Percentiles rank a stretch among this genome's conserved stretches.
Conservation (phyloP, 2,888 invertebrate genomes). For the Spatulosminthurus flaviceps region DNA sequence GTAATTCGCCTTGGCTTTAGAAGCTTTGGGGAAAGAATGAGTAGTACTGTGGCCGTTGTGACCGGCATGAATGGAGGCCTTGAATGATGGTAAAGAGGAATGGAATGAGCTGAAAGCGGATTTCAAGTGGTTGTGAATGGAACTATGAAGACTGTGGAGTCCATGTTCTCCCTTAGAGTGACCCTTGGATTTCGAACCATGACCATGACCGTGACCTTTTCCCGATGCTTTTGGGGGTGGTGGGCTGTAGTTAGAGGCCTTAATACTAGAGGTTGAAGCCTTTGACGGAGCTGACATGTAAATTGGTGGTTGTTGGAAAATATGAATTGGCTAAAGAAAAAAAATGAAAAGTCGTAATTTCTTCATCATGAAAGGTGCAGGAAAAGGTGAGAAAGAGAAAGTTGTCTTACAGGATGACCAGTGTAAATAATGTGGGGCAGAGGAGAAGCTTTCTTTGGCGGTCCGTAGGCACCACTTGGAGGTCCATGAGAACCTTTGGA, state of each 20-base stretch:
- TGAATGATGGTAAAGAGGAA: slow-evolving; percentile 6
- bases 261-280: no score
- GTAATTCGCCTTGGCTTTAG: slow-evolving; percentile 48
- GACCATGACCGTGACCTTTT: slow-evolving; percentile 27
- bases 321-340: slow-evolving; percentile 64
- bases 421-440: slow-evolving; percentile 65
- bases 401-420: slow-evolving; percentile 60
- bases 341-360: slow-evolving; percentile 41
- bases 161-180: slow-evolving; percentile 21
- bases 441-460: slow-evolving; percentile 51
- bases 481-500: slow-evolving; percentile 46
- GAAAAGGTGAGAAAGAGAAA: not conserved
- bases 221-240: slow-evolving; percentile 30
- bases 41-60: slow-evolving; percentile 28
- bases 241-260: slow-evolving; percentile 48
- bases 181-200: no score
- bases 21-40: slow-evolving; percentile 37
- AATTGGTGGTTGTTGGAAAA: slow-evolving; percentile 65
- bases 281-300: slow-evolving; percentile 55
- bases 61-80: slow-evolving; percentile 24
- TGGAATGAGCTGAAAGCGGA: slow-evolving; percentile 33
- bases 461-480: slow-evolving; percentile 56
- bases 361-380: not conserved
- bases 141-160: slow-evolving; percentile 19
- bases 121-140: slow-evolving; percentile 12